A percentile compares a stretch with the other conserved stretches of the same genome.
phyloP scores from a whole-genome alignment of 2,113 vertebrate species.

The Mastomys coucha region DNA sequence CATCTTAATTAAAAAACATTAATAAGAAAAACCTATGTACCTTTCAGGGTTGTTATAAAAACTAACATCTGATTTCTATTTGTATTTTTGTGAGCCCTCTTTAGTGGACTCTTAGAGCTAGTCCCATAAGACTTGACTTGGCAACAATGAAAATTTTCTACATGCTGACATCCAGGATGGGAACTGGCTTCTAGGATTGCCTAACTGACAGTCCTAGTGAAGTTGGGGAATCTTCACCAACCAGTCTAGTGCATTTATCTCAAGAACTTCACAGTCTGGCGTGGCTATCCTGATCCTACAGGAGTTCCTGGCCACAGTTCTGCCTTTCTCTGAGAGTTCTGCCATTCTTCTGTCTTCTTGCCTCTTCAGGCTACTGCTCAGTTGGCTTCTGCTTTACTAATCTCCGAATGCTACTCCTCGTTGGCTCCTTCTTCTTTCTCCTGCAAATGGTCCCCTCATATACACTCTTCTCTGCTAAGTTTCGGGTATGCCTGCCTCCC shows the following conservation, averaged over 20 bases:
- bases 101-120: background rate
- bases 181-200: background rate
- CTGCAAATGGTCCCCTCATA: background rate
- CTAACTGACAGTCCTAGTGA: background rate
- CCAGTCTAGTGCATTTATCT: background rate
- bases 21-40: background rate
- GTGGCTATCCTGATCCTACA: background rate
- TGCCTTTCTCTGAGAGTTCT: background rate
- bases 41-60: background rate
- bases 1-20: background rate
- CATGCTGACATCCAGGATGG: background rate
- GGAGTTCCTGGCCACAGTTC: background rate
- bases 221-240: background rate
- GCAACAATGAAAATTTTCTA: background rate
- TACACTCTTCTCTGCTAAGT: conserved; percentile 31
- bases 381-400: background rate
- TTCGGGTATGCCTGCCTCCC: conserved; percentile 45
- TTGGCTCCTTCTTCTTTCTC: background rate
- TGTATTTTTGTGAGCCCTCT: background rate
- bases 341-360: background rate
- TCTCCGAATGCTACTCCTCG: background rate
- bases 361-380: background rate
- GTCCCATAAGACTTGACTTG: background rate
- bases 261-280: too few relatives aligned
- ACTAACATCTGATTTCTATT: background rate